Conservation (phyloP, 2,113 vertebrate species). For the Egretta garzetta region DNA sequence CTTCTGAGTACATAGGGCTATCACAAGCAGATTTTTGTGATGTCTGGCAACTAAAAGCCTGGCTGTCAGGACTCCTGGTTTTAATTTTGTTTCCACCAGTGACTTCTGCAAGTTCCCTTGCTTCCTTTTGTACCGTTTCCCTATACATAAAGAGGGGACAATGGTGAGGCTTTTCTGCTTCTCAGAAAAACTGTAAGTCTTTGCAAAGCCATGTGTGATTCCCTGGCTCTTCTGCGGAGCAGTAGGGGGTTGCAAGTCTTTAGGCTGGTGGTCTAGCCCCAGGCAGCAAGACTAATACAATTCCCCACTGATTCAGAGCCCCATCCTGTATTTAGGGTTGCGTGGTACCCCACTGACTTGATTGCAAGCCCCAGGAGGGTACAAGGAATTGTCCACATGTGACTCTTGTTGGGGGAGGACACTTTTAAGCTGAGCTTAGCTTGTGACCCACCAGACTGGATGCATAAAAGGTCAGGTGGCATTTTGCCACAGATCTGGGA, state of each 20-base stretch:
- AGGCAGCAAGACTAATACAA: background rate
- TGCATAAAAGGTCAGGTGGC: background rate
- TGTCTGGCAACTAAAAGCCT: background rate
- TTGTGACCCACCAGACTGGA: background rate
- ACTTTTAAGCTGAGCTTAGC: background rate
- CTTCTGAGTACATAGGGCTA: background rate
- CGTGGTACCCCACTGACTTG: background rate
- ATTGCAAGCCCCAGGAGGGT: background rate
- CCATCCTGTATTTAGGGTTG: background rate
- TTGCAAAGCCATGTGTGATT: background rate
- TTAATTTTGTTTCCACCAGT: background rate
- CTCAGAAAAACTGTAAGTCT: background rate
- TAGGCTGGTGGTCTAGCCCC: background rate
- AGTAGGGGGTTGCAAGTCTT: background rate
- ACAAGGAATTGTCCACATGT: background rate
- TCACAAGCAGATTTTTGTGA: rapidly evolving
- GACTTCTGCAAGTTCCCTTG: background rate
- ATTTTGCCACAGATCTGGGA: background rate
- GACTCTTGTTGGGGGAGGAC: background rate
- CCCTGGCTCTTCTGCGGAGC: background rate
- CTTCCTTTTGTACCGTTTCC: background rate
- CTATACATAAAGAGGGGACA: background rate
- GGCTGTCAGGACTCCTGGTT: background rate
- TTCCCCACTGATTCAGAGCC: background rate
- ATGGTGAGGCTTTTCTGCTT: background rate